Conservation (phyloP, 2,888 invertebrate genomes). For the Schizaphis graminum region DNA sequence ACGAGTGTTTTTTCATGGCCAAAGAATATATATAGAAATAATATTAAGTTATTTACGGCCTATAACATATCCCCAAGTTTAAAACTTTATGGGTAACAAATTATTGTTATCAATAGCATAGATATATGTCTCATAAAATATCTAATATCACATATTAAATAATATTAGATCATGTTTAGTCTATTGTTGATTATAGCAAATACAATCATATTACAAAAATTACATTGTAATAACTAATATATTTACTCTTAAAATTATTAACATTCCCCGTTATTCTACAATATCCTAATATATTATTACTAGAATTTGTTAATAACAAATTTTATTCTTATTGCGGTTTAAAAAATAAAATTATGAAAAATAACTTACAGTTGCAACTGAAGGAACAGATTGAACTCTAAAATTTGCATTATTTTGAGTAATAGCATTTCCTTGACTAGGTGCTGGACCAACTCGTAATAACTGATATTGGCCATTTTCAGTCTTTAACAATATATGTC, state of each 20-base stretch:
- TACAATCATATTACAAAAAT: background rate
- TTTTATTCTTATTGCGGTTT: no score
- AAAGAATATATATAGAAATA: background rate
- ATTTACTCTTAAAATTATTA: background rate
- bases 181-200: background rate
- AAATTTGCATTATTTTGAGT: slow-evolving; percentile 72
- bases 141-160: background rate
- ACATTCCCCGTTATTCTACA: background rate
- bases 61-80: no score
- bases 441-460: slow-evolving; percentile 88
- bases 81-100: background rate
- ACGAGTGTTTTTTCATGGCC: no score
- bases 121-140: background rate
- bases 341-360: background rate
- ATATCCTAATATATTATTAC: background rate
- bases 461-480: slow-evolving; percentile 97
- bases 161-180: background rate
- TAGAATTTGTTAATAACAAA: no score
- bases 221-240: background rate
- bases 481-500: slow-evolving; percentile 93
- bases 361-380: slow-evolving; percentile 78
- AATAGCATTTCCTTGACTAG: slow-evolving; percentile 71
- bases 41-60: background rate
- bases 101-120: background rate
- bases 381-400: slow-evolving; percentile 88